These are phyloP conservation scores for Xestia rhomboidea DNA, from an alignment of 2,888 invertebrate genomes.

Conservation along the genomic window DNA sequence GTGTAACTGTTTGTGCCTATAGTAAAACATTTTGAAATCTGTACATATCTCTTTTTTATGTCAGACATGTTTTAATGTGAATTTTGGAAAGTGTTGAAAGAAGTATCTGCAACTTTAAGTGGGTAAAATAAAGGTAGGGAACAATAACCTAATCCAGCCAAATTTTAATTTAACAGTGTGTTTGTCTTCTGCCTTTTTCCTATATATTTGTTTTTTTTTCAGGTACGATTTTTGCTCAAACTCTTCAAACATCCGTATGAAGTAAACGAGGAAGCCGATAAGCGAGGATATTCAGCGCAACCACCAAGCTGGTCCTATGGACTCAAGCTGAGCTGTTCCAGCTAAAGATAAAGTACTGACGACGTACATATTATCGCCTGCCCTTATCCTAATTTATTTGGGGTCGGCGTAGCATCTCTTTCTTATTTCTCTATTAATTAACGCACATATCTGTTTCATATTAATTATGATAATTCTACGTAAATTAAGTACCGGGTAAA, in stretches of 20 bases:
- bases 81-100: background rate
- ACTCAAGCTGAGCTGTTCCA: slow-evolving; percentile 90
- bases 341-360: slow-evolving; percentile 73
- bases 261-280: slow-evolving; percentile 87
- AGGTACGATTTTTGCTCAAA: slow-evolving; percentile 89
- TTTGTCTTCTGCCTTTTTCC: background rate
- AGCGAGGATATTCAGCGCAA: slow-evolving; percentile 85
- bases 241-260: slow-evolving; percentile 90
- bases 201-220: slow-evolving; percentile 41
- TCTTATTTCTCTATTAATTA: background rate
- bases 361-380: background rate
- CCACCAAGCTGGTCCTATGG: slow-evolving; percentile 90
- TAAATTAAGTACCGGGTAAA: background rate
- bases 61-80: background rate
- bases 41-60: background rate
- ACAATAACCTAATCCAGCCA: background rate
- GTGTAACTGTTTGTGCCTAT: too few relatives aligned
- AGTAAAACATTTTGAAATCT: background rate
- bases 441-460: background rate
- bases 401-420: background rate
- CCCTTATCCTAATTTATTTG: background rate
- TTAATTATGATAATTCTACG: slow-evolving; percentile 12
- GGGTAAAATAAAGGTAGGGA: too few relatives aligned
- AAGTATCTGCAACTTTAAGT: too few relatives aligned
- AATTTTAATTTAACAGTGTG: too few relatives aligned